A percentile compares a stretch with the other conserved stretches of the same genome.
Conservation (phyloP, 2,797 vertebrate species). For the Vireo griseus region DNA sequence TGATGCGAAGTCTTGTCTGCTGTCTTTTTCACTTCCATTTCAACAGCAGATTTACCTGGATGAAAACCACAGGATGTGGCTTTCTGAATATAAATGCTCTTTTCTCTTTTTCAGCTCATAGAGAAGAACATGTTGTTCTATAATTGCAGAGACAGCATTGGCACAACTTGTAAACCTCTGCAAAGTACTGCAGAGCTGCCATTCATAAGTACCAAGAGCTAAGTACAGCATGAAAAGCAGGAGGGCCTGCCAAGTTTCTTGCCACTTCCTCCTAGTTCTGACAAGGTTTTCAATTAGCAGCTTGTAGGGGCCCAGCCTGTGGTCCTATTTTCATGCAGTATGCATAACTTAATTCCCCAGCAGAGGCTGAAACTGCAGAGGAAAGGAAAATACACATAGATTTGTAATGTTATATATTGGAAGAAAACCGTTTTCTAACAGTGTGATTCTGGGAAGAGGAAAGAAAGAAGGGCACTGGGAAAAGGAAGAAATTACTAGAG, state of each 20-base stretch:
- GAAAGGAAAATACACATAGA: constrained; percentile 1
- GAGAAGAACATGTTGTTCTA: neutral
- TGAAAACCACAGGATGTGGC: neutral
- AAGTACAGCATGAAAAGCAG: constrained; percentile 25
- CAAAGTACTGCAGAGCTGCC: constrained; percentile 33
- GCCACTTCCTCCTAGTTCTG: constrained; percentile 64
- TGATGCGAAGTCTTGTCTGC: neutral
- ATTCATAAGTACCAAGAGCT: constrained; percentile 36
- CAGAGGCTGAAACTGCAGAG: neutral
- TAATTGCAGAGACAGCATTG: constrained; percentile 13
- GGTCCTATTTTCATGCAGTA: constrained; percentile 57
- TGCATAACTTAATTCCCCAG: constrained; percentile 51
- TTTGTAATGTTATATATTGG: neutral
- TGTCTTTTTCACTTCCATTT: neutral
- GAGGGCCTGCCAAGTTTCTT: constrained; percentile 41
- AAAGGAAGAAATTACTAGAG: neutral
- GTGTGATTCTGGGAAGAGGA: neutral
- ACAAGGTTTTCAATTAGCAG: constrained; percentile 74
- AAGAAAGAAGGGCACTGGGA: neutral
- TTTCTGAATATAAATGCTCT: neutral
- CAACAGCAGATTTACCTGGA: neutral
- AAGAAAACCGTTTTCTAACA: neutral
- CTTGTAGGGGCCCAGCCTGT: constrained; percentile 65
- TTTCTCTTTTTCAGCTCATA: neutral
- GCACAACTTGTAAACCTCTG: constrained; percentile 39